A percentile compares a stretch with the other conserved stretches of the same genome.
These are phyloP conservation scores for Sphaeridia pumilis DNA, from an alignment of 2,888 invertebrate species.

Conservation along the genomic window DNA sequence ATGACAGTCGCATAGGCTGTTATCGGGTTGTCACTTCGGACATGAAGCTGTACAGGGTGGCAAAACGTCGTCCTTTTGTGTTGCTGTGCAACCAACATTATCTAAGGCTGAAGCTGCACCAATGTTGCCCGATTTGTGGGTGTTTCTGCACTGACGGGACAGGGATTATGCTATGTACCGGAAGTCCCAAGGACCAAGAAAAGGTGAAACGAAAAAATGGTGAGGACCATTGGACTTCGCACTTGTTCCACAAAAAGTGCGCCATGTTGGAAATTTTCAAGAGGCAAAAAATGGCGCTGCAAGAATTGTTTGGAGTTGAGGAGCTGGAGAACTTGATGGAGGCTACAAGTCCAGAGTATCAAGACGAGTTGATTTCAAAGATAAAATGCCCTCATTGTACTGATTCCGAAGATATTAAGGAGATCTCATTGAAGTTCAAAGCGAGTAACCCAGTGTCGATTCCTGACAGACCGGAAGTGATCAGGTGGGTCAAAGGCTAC, in stretches of 20 bases:
- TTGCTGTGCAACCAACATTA: conserved; percentile 8
- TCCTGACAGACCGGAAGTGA: conserved; percentile 1
- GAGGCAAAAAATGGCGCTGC: no score
- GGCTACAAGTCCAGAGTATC: conserved; percentile 1
- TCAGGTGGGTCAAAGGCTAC: conserved; percentile 1
- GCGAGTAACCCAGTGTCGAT: conserved; percentile 8
- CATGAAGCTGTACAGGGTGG: conserved; percentile 7
- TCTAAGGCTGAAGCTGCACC: conserved; percentile 9
- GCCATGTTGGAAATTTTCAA: conserved; percentile 5
- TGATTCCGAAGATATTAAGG: conserved; percentile 11
- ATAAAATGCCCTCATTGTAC: conserved; percentile 15
- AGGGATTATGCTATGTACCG: conserved; percentile 12
- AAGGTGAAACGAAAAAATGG: neutral
- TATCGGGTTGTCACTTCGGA: conserved; percentile 4
- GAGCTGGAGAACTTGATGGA: neutral
- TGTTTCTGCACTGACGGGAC: conserved; percentile 12
- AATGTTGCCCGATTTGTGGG: conserved; percentile 15
- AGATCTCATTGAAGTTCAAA: conserved; percentile 10
- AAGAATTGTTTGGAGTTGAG: neutral
- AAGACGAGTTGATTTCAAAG: conserved; percentile 1
- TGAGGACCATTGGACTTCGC: conserved; percentile 9
- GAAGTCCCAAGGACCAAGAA: neutral
- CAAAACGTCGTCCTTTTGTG: conserved; percentile 2
- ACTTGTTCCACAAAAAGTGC: conserved; percentile 13
- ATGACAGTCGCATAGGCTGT: conserved; percentile 6